Conservation (phyloP, 2,888 invertebrate species). For the Trissolcus japonicus region DNA sequence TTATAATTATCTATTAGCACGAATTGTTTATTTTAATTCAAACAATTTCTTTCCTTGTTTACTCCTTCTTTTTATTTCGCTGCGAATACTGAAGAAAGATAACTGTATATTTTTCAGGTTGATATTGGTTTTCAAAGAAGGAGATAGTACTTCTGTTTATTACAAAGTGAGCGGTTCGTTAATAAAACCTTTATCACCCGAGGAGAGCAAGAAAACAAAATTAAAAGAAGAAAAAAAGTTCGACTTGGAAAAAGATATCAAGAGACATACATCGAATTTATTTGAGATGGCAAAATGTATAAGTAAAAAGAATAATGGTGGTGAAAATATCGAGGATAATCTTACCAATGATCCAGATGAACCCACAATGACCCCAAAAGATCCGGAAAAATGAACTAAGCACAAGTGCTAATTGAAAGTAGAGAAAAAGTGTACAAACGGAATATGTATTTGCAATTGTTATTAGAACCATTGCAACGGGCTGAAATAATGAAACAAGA, state of each 20-base stretch:
- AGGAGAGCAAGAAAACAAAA: conserved; percentile 63
- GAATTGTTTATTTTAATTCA: no score
- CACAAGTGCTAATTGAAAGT: conserved; percentile 11
- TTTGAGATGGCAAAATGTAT: conserved; percentile 69
- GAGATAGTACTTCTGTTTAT: conserved; percentile 71
- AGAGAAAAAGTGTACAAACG: neutral
- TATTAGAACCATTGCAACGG: conserved; percentile 22
- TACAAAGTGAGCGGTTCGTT: conserved; percentile 69
- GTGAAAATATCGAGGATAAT: conserved; percentile 1
- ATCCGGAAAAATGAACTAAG: neutral
- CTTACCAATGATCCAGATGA: conserved; percentile 4
- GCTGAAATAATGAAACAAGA: conserved; percentile 10
- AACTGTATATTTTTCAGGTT: conserved; percentile 63
- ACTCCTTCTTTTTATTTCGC: conserved; percentile 2
- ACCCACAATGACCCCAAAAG: neutral
- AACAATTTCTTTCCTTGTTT: neutral
- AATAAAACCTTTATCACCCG: conserved; percentile 64
- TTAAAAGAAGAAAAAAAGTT: conserved; percentile 65
- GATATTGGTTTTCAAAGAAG: conserved; percentile 71
- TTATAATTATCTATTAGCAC: conserved; percentile 5
- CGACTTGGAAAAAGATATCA: conserved; percentile 68
- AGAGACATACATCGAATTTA: conserved; percentile 68
- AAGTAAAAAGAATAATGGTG: conserved; percentile 6
- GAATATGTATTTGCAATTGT: conserved; percentile 15
- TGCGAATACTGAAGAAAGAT: neutral